A percentile compares a stretch with the other conserved stretches of the same genome.
Conservation (phyloP, 2,888 invertebrate genomes). For the Agrotis ipsilon region DNA sequence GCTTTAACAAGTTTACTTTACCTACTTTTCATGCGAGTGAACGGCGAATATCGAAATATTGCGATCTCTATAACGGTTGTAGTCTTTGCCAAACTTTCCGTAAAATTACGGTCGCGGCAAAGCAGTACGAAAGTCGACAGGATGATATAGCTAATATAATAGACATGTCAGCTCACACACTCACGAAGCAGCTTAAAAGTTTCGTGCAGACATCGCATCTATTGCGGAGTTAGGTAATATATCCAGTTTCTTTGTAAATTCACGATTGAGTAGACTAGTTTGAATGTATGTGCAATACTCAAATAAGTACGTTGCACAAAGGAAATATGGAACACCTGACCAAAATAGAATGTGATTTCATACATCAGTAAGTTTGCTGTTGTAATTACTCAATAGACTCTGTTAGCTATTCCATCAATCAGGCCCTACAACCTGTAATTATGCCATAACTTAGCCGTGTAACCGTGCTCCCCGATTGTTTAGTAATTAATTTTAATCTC, state of each 20-base stretch:
- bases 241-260: slow-evolving; percentile 11
- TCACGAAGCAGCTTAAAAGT: slow-evolving; percentile 23
- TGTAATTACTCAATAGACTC: slow-evolving; percentile 34
- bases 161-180: slow-evolving; percentile 32
- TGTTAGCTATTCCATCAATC: slow-evolving; percentile 55
- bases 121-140: slow-evolving; percentile 35
- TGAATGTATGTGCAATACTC: not conserved
- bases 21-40: slow-evolving; percentile 64
- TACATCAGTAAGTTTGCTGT: slow-evolving; percentile 15
- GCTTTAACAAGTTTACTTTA: slow-evolving; percentile 75
- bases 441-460: slow-evolving; percentile 63
- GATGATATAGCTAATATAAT: slow-evolving; percentile 41
- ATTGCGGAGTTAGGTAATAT: slow-evolving; percentile 8
- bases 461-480: slow-evolving; percentile 58
- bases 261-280: not conserved
- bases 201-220: slow-evolving; percentile 15
- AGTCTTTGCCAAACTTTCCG: slow-evolving; percentile 33
- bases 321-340: not conserved
- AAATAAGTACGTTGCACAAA: not conserved
- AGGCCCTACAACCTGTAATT: slow-evolving; percentile 53
- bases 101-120: slow-evolving; percentile 40
- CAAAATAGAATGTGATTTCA: slow-evolving; percentile 3
- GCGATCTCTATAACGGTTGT: slow-evolving; percentile 41
- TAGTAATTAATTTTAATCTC: slow-evolving; percentile 62
- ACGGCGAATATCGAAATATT: slow-evolving; percentile 36